Conservation (phyloP, 2,797 vertebrate genomes). For the Spinibarbus caldwelli region DNA sequence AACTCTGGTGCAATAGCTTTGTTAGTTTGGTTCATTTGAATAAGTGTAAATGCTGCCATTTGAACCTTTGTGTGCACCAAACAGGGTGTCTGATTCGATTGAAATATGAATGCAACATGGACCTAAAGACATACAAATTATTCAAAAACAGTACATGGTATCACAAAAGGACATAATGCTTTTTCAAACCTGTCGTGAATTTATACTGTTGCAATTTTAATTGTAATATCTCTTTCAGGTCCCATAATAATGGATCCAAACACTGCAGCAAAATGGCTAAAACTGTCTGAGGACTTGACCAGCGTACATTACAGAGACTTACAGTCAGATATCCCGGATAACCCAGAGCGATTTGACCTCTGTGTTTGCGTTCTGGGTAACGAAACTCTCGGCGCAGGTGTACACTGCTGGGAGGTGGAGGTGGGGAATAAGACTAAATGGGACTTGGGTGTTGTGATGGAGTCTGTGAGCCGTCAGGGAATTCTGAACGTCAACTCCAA, state of each 20-base stretch:
- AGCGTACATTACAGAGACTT: not conserved
- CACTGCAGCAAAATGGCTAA: conserved; percentile 61
- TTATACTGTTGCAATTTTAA: not conserved
- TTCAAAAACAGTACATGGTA: no score
- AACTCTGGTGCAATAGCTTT: no score
- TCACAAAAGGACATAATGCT: no score
- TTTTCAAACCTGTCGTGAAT: not conserved
- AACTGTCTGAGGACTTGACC: conserved; percentile 50
- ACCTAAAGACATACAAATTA: no score
- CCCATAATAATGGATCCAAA: conserved; percentile 63
- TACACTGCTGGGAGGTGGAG: conserved; percentile 71
- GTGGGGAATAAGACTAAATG: conserved; percentile 70
- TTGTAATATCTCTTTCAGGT: conserved; percentile 44
- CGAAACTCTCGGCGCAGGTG: not conserved
- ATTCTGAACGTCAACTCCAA: conserved; percentile 59
- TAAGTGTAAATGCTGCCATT: no score
- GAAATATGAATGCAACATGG: no score
- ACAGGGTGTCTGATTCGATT: no score
- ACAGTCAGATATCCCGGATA: not conserved
- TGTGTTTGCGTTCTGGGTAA: not conserved
- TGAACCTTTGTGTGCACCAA: no score
- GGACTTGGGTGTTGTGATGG: conserved; percentile 69
- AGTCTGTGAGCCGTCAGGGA: conserved; percentile 68
- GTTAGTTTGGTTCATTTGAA: no score
- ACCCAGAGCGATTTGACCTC: not conserved